These are phyloP conservation scores for Mimachlamys varia DNA, from an alignment of 2,888 invertebrate genomes.

Conservation along the genomic window DNA sequence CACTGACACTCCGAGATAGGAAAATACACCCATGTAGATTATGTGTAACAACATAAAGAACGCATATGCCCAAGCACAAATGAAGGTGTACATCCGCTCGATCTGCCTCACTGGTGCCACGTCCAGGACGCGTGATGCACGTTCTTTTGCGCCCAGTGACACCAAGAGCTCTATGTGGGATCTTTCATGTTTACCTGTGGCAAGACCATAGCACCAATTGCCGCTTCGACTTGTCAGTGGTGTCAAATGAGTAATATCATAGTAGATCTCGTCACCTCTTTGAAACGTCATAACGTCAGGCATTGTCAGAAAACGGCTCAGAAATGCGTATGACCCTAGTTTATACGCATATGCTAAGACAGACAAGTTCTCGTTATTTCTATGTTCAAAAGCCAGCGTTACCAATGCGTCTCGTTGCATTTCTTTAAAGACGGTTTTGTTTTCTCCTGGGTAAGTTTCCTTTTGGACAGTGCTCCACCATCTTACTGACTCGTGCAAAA, in stretches of 20 bases:
- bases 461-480: constrained; percentile 76
- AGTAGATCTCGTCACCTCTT: constrained; percentile 50
- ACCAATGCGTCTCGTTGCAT: constrained; percentile 65
- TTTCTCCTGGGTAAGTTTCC: constrained; percentile 65
- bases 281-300: constrained; percentile 69
- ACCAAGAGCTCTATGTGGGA: constrained; percentile 77
- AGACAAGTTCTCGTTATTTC: constrained; percentile 69
- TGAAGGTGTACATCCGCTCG: constrained; percentile 71
- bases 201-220: constrained; percentile 47
- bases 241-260: constrained; percentile 75
- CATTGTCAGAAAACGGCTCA: constrained; percentile 70
- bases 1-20: constrained; percentile 63
- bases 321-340: constrained; percentile 68
- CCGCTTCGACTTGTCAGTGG: constrained; percentile 63
- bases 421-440: constrained; percentile 55
- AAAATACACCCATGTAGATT: constrained; percentile 75
- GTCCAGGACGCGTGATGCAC: constrained; percentile 73
- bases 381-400: constrained; percentile 65
- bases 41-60: constrained; percentile 75
- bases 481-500: constrained; percentile 63
- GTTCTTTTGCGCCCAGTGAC: constrained; percentile 61
- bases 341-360: constrained; percentile 73
- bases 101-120: constrained; percentile 73
- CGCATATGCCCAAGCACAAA: constrained; percentile 74
- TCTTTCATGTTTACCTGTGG: constrained; percentile 41